phyloP scores from a whole-genome alignment of 2,797 vertebrate species.

The Okamejei kenojei region DNA sequence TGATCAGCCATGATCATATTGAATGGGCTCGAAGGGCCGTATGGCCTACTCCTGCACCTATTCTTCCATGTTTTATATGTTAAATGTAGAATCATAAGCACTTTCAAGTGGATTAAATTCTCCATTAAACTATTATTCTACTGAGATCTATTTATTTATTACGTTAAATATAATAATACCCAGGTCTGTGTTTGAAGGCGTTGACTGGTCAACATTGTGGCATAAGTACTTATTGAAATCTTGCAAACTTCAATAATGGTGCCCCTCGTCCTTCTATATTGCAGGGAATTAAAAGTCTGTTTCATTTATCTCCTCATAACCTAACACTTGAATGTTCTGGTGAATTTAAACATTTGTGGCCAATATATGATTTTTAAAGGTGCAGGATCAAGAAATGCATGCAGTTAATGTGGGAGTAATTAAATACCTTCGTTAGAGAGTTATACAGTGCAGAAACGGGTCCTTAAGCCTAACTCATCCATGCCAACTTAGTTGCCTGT shows the following conservation, averaged over 20 bases:
- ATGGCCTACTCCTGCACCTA: no score
- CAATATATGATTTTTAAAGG: background rate
- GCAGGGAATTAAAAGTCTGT: background rate
- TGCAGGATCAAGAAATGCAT: background rate
- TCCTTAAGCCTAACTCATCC: no score
- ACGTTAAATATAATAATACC: background rate
- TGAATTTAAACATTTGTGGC: background rate
- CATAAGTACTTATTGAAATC: background rate
- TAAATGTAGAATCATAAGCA: background rate
- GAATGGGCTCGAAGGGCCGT: no score
- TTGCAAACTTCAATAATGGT: no score
- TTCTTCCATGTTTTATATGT: no score
- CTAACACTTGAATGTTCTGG: background rate
- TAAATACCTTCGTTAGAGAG: no score
- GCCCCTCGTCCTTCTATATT: background rate
- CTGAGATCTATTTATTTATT: background rate
- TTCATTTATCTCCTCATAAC: background rate
- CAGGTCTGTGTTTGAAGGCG: background rate
- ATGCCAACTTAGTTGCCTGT: no score
- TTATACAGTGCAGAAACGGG: no score
- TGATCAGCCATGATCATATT: no score
- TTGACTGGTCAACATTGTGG: background rate
- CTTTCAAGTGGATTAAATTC: background rate
- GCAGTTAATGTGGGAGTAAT: background rate
- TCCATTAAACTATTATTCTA: background rate